phyloP scores from a whole-genome alignment of 2,888 invertebrate genomes.

The Liodrosophila aerea region DNA sequence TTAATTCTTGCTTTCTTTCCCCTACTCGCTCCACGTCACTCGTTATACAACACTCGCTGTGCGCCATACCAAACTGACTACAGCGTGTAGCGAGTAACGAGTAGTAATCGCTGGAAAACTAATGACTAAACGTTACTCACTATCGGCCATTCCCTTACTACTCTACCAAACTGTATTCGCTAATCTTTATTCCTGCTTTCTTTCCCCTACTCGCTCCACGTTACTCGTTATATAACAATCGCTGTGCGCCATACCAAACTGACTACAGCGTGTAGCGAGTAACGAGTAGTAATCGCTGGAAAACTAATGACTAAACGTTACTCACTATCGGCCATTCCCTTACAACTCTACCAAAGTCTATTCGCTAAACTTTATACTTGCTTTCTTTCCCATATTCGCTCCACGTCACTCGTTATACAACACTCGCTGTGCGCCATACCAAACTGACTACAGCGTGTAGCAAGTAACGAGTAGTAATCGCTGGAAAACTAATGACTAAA shows the following conservation, averaged over 20 bases:
- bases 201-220: not conserved
- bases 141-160: not conserved
- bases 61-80: not conserved
- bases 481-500: not conserved
- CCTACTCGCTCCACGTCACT: not conserved
- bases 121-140: not conserved
- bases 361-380: not conserved
- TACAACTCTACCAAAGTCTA: not conserved
- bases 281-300: not conserved
- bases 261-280: too few species aligned
- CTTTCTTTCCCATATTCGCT: not conserved
- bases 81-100: too few species aligned
- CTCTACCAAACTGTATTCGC: not conserved
- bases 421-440: not conserved
- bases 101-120: not conserved
- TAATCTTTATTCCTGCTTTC: not conserved
- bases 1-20: not conserved
- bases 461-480: slow-evolving; percentile 13
- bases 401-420: not conserved
- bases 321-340: not conserved
- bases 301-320: not conserved
- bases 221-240: not conserved
- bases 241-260: not conserved
- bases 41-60: not conserved
- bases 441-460: too few species aligned